Percentiles rank a stretch among this genome's conserved stretches.
Evolutionary conservation across 2,797 vertebrate species (phyloP).

Genomic region (Propithecus perrieri): DNA sequence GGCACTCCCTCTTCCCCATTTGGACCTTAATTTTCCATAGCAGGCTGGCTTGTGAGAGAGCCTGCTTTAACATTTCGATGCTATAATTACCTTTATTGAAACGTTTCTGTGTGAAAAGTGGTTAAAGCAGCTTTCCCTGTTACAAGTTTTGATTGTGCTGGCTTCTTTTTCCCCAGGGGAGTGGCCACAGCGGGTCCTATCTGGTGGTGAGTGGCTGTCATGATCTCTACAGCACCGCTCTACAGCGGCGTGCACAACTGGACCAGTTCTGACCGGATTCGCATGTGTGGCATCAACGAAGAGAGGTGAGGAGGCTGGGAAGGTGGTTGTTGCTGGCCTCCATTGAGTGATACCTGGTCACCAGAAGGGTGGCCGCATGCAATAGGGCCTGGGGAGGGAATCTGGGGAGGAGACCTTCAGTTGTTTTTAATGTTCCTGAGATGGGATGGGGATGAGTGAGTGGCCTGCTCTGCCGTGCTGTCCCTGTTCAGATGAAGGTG

Average conservation of each 20-base stretch:
- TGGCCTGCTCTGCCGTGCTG: not conserved
- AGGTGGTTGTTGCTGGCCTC: not conserved
- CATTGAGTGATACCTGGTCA: not conserved
- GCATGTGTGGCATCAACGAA: slow-evolving; percentile 89
- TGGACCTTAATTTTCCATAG: slow-evolving; percentile 24
- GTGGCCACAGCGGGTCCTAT: slow-evolving; percentile 79
- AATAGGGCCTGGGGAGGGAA: not conserved
- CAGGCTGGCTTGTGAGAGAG: slow-evolving; percentile 12
- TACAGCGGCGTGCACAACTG: slow-evolving; percentile 87
- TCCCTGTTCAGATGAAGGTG: slow-evolving; percentile 35
- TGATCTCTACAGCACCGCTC: slow-evolving; percentile 87
- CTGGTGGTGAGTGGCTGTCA: slow-evolving; percentile 85
- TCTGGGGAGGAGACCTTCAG: not conserved
- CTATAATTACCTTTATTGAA: slow-evolving; percentile 45
- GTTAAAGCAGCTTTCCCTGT: not conserved
- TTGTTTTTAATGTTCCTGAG: slow-evolving; percentile 20
- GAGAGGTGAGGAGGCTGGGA: slow-evolving; percentile 86
- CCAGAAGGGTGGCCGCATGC: not conserved
- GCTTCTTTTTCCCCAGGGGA: slow-evolving; percentile 78
- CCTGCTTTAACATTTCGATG: not conserved
- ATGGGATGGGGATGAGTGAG: not conserved
- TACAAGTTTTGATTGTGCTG: slow-evolving; percentile 55
- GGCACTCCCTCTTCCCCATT: not conserved
- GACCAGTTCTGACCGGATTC: slow-evolving; percentile 86
- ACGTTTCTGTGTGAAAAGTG: not conserved